Evolutionary conservation across 2,888 invertebrate genomes (phyloP).

Genomic region (Deilephila elpenor): DNA sequence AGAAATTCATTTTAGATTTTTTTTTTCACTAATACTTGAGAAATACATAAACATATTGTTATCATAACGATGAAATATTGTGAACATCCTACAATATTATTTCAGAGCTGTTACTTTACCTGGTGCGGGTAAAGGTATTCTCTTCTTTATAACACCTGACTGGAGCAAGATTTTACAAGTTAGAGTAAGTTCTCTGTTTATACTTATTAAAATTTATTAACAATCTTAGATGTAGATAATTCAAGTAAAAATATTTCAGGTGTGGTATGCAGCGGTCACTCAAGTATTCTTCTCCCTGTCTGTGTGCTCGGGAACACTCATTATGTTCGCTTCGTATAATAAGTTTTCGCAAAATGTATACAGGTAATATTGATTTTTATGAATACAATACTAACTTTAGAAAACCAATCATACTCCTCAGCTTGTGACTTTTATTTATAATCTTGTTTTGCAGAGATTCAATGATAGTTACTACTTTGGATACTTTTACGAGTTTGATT

Average conservation of each 20-base stretch:
- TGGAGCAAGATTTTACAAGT: slow-evolving; percentile 90
- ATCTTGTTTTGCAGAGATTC: slow-evolving; percentile 86
- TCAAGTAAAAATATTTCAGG: slow-evolving; percentile 70
- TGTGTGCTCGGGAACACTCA: slow-evolving; percentile 90
- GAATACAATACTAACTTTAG: neutral
- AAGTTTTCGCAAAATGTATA: slow-evolving; percentile 88
- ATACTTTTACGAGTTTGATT: slow-evolving; percentile 92
- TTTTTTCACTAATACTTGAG: neutral
- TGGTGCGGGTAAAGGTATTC: slow-evolving; percentile 89
- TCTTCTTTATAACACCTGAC: slow-evolving; percentile 91
- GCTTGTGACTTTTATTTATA: neutral
- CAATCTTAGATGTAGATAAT: slow-evolving; percentile 8
- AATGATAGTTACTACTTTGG: slow-evolving; percentile 91
- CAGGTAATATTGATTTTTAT: slow-evolving; percentile 75
- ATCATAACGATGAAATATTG: neutral
- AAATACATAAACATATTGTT: too few species aligned
- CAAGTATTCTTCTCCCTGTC: slow-evolving; percentile 92
- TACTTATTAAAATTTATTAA: neutral
- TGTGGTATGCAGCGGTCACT: slow-evolving; percentile 92
- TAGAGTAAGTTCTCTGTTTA: slow-evolving; percentile 71
- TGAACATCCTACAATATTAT: slow-evolving; percentile 32
- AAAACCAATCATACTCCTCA: too few species aligned
- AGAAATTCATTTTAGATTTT: neutral
- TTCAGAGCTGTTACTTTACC: slow-evolving; percentile 86
- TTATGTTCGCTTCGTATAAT: slow-evolving; percentile 92